Evolutionary conservation across 2,113 vertebrate genomes (phyloP).

Genomic region (Gymnogyps californianus): DNA sequence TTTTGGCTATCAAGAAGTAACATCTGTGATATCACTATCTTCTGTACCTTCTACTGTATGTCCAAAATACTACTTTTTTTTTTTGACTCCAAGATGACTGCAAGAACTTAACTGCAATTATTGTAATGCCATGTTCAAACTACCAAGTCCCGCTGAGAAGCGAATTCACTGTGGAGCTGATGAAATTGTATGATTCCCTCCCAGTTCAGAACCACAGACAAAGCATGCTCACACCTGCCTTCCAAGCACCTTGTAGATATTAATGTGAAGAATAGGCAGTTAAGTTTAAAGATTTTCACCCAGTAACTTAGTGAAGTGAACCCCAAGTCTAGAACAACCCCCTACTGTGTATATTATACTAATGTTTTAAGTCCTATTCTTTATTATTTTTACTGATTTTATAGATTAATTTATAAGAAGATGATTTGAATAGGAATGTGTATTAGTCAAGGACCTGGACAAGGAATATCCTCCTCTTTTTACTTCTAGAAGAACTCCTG

Average conservation of each 20-base stretch:
- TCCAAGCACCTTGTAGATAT: fast-evolving
- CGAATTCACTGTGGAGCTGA: background rate
- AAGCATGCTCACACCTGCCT: background rate
- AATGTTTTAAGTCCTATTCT: background rate
- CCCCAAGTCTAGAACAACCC: background rate
- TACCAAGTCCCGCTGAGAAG: background rate
- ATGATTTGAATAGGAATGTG: background rate
- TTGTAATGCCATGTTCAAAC: background rate
- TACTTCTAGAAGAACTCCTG: background rate
- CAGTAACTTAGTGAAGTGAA: background rate
- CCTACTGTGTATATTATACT: background rate
- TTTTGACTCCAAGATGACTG: background rate
- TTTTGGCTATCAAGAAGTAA: background rate
- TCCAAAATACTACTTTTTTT: background rate
- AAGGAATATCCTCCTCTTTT: background rate
- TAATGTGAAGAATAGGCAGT: background rate
- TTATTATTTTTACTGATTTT: background rate
- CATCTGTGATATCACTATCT: background rate
- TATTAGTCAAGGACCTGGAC: background rate
- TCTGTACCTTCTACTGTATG: background rate
- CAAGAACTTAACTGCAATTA: background rate
- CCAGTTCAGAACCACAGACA: background rate
- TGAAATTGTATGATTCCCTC: fast-evolving
- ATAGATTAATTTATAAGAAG: background rate
- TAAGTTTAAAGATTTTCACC: background rate